These are phyloP conservation scores for Erebia ligea DNA, from an alignment of 2,888 invertebrate species.

Conservation along the genomic window DNA sequence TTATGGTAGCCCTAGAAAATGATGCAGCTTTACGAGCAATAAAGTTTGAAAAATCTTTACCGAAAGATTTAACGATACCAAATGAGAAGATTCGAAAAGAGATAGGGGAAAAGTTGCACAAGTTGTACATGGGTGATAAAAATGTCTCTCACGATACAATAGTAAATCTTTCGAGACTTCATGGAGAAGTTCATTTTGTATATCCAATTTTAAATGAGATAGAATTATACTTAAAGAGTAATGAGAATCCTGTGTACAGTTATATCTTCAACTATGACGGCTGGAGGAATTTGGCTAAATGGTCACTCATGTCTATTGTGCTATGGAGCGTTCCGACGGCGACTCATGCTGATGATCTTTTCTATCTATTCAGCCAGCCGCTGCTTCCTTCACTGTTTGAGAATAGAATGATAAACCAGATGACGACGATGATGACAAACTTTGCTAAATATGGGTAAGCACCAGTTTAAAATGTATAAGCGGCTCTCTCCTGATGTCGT, in stretches of 20 bases:
- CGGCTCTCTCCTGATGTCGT: too few species aligned
- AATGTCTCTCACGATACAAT: constrained; percentile 52
- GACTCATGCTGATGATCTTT: constrained; percentile 67
- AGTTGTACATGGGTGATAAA: constrained; percentile 65
- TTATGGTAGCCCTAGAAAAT: constrained; percentile 60
- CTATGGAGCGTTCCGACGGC: constrained; percentile 53
- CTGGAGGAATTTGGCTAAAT: constrained; percentile 55
- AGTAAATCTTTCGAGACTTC: constrained; percentile 58
- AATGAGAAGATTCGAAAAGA: constrained; percentile 47
- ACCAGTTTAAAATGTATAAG: too few species aligned
- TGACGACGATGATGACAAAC: constrained; percentile 67
- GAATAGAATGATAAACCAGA: constrained; percentile 53
- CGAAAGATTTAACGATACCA: constrained; percentile 61
- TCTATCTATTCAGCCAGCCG: constrained; percentile 64
- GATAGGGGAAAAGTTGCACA: constrained; percentile 53
- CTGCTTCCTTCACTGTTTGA: constrained; percentile 49
- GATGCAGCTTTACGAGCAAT: constrained; percentile 53
- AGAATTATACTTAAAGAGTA: constrained; percentile 54
- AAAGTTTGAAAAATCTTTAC: constrained; percentile 57
- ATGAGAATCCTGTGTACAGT: constrained; percentile 56
- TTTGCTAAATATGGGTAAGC: constrained; percentile 67
- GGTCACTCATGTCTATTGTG: constrained; percentile 42
- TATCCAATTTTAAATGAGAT: constrained; percentile 59
- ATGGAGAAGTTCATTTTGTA: constrained; percentile 57
- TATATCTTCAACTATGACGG: constrained; percentile 64